Base-by-base conservation (phyloP, 1,140 invertebrate genomes). In the Brachionus rotundiformis region DNA sequence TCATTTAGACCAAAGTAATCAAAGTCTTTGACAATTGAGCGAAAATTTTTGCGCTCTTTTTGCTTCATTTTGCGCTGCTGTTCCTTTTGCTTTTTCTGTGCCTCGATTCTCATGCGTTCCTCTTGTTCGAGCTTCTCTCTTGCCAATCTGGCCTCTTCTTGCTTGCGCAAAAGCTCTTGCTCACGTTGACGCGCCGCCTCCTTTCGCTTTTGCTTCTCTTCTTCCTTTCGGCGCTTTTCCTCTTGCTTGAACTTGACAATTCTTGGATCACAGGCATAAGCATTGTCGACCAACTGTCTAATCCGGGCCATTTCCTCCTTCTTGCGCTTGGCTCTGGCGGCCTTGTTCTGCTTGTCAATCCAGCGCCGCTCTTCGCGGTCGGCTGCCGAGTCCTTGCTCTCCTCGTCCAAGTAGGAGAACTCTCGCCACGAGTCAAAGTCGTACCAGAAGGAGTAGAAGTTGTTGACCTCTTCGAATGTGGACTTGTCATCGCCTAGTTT, bases 361-460 rank as follows among this genome's bases (percentile, higher is more conserved):
- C 94, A 98, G 82, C 94, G 92, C 27, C 96, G 90, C 89, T 98
- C 96, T 84, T 98, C 95, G 0, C 96, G 92, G 89, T 91, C 95
- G 88, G 95, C 93, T 3, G 95, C 97, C 86, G 94, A 95, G 86
- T 98, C 95, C 87, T 98, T 98, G 84, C 98, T 96, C 87, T 98
- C 97, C 89, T 98, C 95, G 88, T 99, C 97, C 81, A 98, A 88
- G 87, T 99, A 99, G n/a, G 96, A 98, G 89, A 93, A 99, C 85
- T 99, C 97, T 83, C 97, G 90, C 97, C 97, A 99, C 0, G 96
- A 98, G 84, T 98, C 95, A 89, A 98, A 99, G 83, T 95, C 92
- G 87, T 98, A 98, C 90, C 90, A 91, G 84, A 90, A 91, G 27
- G 86, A 84, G 84, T 91, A 91, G 84, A 91, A 91, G 31, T 86